Evolutionary conservation across 2,113 vertebrate species (phyloP), one percentile per base, ranked within the genome.

Genomic region (Acrocephalus kingi): DNA sequence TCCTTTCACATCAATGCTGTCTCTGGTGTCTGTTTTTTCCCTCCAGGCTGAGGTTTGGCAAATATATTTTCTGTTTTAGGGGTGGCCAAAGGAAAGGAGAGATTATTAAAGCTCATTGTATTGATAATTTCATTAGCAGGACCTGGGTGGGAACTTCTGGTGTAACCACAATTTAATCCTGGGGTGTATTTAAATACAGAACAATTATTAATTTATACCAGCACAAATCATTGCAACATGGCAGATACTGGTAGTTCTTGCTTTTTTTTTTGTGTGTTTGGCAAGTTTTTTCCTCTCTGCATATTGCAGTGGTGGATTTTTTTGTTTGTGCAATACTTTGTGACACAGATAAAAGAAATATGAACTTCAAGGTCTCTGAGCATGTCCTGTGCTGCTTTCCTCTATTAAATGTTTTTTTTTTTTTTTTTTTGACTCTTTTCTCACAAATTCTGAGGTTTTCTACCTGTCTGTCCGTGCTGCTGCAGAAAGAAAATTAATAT

Each of bases 361-460:
- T 4, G 20, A 52, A 0, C 30, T 15, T 64, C 37, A 49, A 35
- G 27, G 21, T 39, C 59, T 58, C 51, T 72, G n/a, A 62, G 15
- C 3, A 1, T 30, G 13, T 13, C 27, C 33, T 37, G n/a, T 13
- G 14, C 24, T 49, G 9, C 19, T 93, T 67, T 72, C 11, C 15
- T 41, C 10, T n/a, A 1, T 12, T 48, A 37, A 31, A 58, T 39
- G 2, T 2, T 15, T 11, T 16, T 10, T 0, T 4, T 33, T 20
- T 2, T 15, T 11, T 16, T 10, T 2, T 15, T 11, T 16, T 10
- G 15, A 7, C 5, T 81, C 0, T 43, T 74, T 56, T 30, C 16
- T 22, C 68, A 13, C 7, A 37, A 27, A 22, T 21, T 7, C 8
- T 35, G 35, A 35, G 35, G 3, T 63, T 39, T 43, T 39, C 46